Conservation (phyloP, 2,113 vertebrate genomes). For the Steatornis caripensis region DNA sequence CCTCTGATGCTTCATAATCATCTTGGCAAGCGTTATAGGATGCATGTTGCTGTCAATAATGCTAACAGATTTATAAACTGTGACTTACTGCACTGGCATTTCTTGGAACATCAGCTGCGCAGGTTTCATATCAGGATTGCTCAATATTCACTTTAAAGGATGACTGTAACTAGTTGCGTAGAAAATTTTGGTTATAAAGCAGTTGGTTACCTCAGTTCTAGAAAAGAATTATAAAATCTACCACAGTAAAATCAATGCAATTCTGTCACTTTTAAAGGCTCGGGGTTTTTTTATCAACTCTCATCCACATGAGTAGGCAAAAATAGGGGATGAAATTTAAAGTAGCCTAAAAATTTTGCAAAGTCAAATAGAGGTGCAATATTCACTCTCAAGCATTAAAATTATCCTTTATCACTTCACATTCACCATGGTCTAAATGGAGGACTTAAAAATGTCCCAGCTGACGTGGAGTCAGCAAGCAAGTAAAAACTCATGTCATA, state of each 20-base stretch:
- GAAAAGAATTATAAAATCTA: not conserved
- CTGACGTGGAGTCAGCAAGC: not conserved
- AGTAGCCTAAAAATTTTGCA: not conserved
- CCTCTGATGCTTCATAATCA: not conserved
- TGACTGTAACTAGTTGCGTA: not conserved
- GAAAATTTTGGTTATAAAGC: not conserved
- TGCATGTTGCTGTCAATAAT: not conserved
- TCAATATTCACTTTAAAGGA: not conserved
- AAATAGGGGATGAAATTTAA: not conserved
- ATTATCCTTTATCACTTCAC: not conserved
- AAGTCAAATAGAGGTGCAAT: not conserved
- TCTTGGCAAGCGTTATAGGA: not conserved
- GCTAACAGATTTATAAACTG: not conserved
- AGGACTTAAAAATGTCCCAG: not conserved
- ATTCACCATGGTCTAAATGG: not conserved
- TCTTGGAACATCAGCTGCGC: not conserved
- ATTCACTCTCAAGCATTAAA: not conserved
- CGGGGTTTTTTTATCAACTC: rapidly evolving
- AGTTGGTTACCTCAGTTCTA: not conserved
- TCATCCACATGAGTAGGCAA: not conserved
- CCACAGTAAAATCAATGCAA: not conserved
- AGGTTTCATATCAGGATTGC: not conserved
- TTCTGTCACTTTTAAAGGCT: not conserved
- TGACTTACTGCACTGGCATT: not conserved
- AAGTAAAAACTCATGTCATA: not conserved